Conservation (phyloP, 2,113 vertebrate species). For the Apodemus sylvaticus region DNA sequence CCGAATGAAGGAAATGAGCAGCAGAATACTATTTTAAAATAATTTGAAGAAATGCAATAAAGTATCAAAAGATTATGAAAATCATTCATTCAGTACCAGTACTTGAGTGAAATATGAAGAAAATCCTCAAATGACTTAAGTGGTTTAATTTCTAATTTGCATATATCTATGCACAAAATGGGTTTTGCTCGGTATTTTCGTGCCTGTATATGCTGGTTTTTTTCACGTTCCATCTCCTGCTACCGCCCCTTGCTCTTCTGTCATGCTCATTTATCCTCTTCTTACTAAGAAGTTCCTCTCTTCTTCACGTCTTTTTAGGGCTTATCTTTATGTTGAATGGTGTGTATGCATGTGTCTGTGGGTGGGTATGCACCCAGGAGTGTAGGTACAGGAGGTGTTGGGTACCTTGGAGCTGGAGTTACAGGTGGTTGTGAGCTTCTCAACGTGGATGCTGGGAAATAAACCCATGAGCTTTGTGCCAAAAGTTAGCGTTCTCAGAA, state of each 20-base stretch:
- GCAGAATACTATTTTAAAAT: conserved; percentile 15
- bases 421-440: too few species aligned
- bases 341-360: not conserved
- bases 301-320: not conserved
- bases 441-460: not conserved
- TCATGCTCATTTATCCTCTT: not conserved
- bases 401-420: not conserved
- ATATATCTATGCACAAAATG: not conserved
- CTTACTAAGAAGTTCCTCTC: not conserved
- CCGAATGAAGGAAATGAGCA: not conserved
- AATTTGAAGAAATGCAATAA: not conserved
- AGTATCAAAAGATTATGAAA: not conserved
- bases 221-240: not conserved
- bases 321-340: not conserved
- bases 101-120: not conserved
- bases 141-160: not conserved
- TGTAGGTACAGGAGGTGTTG: not conserved
- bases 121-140: not conserved
- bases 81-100: not conserved
- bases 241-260: too few species aligned
- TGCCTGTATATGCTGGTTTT: too few species aligned
- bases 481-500: not conserved
- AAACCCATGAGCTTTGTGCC: not conserved
- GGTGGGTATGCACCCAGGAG: not conserved
- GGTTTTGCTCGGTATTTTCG: too few species aligned